These are phyloP conservation scores for Meteorus sp. DNA, from an alignment of 1,140 invertebrate genomes.

Conservation along the genomic window DNA sequence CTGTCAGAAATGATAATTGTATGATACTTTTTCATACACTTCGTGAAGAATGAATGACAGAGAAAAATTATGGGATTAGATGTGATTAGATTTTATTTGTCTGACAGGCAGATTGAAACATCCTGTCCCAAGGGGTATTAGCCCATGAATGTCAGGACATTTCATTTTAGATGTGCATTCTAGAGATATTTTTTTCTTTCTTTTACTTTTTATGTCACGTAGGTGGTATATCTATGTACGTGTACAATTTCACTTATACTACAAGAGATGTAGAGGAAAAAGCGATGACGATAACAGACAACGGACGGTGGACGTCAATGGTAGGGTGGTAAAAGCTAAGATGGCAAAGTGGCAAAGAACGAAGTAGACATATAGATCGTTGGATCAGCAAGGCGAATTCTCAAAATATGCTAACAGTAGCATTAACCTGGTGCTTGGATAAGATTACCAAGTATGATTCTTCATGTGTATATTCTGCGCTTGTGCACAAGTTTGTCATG, in stretches of 20 bases:
- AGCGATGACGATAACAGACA: too few species aligned
- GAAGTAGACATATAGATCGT: constrained; percentile 28
- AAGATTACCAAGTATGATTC: constrained; percentile 31
- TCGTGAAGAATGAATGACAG: too few species aligned
- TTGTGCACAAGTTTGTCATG: neutral
- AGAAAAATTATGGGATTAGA: neutral
- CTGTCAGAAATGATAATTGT: too few species aligned
- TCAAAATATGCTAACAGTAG: constrained; percentile 35
- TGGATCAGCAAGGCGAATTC: constrained; percentile 29
- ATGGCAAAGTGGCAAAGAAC: constrained; percentile 26
- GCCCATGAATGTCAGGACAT: neutral
- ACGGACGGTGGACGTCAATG: neutral
- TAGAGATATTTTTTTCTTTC: too few species aligned
- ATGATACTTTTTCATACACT: neutral
- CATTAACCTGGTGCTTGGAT: constrained; percentile 30
- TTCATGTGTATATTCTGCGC: too few species aligned
- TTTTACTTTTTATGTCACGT: too few species aligned
- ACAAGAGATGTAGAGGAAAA: too few species aligned
- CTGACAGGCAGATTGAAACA: neutral
- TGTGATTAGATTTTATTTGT: neutral
- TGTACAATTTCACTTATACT: too few species aligned
- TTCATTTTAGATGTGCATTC: too few species aligned
- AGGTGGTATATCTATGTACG: too few species aligned
- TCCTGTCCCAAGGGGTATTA: neutral
- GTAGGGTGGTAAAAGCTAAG: neutral